These are phyloP conservation scores for Aegithalos caudatus DNA, from an alignment of 2,113 vertebrate species.

Conservation along the genomic window DNA sequence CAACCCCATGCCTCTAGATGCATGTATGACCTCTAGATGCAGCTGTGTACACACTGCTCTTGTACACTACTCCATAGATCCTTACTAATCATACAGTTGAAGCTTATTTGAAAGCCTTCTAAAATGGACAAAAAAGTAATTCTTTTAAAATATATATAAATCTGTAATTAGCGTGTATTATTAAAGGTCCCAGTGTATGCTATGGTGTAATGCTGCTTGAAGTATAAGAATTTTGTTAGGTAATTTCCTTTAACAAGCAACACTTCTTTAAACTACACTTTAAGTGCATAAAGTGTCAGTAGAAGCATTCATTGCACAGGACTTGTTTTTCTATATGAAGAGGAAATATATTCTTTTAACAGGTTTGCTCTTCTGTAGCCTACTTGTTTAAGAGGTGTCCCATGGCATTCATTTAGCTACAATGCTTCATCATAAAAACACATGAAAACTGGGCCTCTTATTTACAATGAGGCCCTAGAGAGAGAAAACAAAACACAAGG, in stretches of 20 bases:
- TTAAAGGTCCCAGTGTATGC: neutral
- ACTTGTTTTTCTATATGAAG: slow-evolving; percentile 35
- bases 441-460: slow-evolving; percentile 68
- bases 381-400: slow-evolving; percentile 65
- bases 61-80: neutral
- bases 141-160: neutral
- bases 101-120: neutral
- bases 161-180: slow-evolving; percentile 9
- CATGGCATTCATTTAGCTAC: slow-evolving; percentile 66
- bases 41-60: neutral
- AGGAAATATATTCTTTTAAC: slow-evolving; percentile 65
- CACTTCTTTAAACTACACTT: slow-evolving; percentile 35
- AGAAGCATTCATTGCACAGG: slow-evolving; percentile 39
- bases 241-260: slow-evolving; percentile 57
- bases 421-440: slow-evolving; percentile 62
- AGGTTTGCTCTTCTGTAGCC: slow-evolving; percentile 56
- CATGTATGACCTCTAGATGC: neutral
- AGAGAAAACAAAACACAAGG: slow-evolving; percentile 59
- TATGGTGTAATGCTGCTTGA: slow-evolving; percentile 5
- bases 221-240: slow-evolving; percentile 30
- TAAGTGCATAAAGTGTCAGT: slow-evolving; percentile 28
- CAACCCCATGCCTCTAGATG: neutral
- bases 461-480: slow-evolving; percentile 59
- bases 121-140: slow-evolving; percentile 22
- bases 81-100: neutral